These are phyloP conservation scores for Melopsittacus undulatus DNA, from an alignment of 2,797 vertebrate genomes.

Conservation along the genomic window DNA sequence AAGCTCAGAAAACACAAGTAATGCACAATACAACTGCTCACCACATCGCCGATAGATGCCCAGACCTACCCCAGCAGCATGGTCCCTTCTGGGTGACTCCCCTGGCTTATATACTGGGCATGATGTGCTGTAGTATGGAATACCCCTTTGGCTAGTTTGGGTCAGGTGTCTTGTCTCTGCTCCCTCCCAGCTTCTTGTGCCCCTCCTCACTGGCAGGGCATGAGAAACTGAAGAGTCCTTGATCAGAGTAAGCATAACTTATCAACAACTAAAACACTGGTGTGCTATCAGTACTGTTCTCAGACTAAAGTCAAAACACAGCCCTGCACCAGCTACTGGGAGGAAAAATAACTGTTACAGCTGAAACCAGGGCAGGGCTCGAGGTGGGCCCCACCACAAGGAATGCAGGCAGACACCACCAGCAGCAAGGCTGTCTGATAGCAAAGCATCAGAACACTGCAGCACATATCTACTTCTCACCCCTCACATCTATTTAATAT, in stretches of 20 bases:
- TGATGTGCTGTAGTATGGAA: background rate
- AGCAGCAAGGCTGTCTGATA: fast-evolving
- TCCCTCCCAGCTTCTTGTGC: background rate
- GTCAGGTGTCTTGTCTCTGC: background rate
- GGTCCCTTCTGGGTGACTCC: background rate
- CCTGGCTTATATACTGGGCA: background rate
- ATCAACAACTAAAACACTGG: background rate
- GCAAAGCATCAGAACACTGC: background rate
- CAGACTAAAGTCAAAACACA: background rate
- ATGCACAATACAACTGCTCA: background rate
- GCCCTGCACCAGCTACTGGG: background rate
- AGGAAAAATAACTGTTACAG: background rate
- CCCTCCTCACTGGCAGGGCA: background rate
- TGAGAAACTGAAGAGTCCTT: background rate
- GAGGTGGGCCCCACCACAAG: background rate
- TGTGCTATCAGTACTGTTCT: background rate
- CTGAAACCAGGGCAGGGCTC: background rate
- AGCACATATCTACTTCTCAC: fast-evolving
- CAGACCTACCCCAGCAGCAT: background rate
- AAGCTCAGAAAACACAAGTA: background rate
- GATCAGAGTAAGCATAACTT: background rate
- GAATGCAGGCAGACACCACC: background rate
- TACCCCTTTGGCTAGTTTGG: background rate
- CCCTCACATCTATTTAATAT: background rate
- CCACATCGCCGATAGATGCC: background rate